A percentile compares a stretch with the other conserved stretches of the same genome.
Conservation (phyloP, 2,888 invertebrate genomes). For the Epirrhoe alternata region DNA sequence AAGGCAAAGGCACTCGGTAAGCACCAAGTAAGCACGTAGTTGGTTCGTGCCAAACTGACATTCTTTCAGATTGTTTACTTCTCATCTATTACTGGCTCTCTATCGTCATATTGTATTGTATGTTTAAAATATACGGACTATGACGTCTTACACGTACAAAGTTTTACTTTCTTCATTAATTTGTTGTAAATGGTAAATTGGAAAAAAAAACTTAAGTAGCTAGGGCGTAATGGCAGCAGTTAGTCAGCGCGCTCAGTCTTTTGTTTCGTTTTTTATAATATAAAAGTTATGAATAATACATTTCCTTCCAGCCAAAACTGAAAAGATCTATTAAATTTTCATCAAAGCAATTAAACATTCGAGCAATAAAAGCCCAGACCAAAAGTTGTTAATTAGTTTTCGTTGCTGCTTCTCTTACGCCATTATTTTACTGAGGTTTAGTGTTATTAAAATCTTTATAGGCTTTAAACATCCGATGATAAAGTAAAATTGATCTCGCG, state of each 20-base stretch:
- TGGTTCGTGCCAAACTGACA: conserved; percentile 15
- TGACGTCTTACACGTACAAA: not conserved
- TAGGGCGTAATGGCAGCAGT: not conserved
- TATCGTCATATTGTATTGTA: not conserved
- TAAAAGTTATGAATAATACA: not conserved
- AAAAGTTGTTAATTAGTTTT: conserved; percentile 18
- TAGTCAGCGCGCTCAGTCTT: not conserved
- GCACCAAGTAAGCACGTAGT: conserved; percentile 14
- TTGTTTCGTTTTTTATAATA: not conserved
- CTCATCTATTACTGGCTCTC: not conserved
- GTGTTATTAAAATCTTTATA: conserved; percentile 7
- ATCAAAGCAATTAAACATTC: conserved; percentile 15
- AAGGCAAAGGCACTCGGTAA: not conserved
- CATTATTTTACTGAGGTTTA: conserved; percentile 13
- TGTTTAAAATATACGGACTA: not conserved
- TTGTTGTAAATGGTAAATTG: not conserved
- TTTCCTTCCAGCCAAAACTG: conserved; percentile 5
- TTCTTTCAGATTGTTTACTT: conserved; percentile 4
- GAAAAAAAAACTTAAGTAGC: not conserved
- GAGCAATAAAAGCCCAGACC: conserved; percentile 21
- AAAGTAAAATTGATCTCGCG: conserved; percentile 22
- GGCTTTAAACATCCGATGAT: conserved; percentile 2
- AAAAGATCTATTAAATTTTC: conserved; percentile 18
- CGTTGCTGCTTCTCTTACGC: conserved; percentile 9
- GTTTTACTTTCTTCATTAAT: not conserved